Conservation (phyloP, 2,113 vertebrate genomes). For the Psammodynastes pulverulentus region DNA sequence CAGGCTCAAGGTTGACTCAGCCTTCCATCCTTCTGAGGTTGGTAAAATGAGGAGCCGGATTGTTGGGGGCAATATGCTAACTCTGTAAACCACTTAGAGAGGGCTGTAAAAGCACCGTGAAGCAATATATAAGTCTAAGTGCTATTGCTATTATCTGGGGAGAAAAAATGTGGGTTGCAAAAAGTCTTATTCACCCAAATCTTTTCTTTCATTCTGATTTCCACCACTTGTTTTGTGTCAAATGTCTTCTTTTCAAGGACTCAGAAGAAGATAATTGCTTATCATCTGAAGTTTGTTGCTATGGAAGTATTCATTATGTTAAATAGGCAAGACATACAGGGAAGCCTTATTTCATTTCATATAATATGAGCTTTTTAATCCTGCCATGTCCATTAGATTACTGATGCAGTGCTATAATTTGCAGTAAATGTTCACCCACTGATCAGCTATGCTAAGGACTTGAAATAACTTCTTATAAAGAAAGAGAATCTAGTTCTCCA, state of each 20-base stretch:
- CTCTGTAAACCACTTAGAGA: neutral
- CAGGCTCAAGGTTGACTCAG: neutral
- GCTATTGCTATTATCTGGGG: neutral
- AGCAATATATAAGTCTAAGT: neutral
- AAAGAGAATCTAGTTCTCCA: neutral
- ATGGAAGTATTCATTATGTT: slow-evolving; percentile 20
- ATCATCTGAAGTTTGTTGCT: slow-evolving; percentile 15
- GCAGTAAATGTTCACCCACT: neutral
- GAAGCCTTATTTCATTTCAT: slow-evolving; percentile 4
- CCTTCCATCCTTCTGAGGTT: neutral
- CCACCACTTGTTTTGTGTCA: neutral
- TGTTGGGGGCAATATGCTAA: neutral
- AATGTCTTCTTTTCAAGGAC: neutral
- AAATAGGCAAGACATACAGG: neutral
- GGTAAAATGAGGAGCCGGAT: neutral
- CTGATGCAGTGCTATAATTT: neutral
- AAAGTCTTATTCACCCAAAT: neutral
- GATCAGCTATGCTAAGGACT: neutral
- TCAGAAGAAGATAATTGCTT: neutral
- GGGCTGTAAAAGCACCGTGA: neutral
- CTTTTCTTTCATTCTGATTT: neutral
- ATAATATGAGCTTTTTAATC: slow-evolving; percentile 1
- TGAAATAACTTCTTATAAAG: neutral
- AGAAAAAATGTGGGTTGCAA: neutral
- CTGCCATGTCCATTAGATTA: neutral